These are phyloP conservation scores for Phoebastria nigripes DNA, from an alignment of 2,797 vertebrate species.

Conservation along the genomic window DNA sequence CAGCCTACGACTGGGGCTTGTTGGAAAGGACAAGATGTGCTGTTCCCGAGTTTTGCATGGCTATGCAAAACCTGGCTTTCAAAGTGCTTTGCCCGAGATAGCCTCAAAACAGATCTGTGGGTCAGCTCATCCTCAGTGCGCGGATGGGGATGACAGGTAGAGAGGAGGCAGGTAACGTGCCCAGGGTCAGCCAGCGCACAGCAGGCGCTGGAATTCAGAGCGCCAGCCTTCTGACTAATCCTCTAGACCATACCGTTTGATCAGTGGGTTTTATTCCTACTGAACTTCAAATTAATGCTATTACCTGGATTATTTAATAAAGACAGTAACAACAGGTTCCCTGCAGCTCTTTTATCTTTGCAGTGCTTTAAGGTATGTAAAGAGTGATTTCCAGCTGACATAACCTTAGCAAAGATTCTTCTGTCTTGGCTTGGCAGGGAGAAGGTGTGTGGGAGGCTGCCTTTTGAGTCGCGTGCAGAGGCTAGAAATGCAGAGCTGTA, in stretches of 20 bases:
- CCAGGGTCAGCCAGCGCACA: background rate
- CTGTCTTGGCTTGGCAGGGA: background rate
- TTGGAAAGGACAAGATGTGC: background rate
- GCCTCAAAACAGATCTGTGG: background rate
- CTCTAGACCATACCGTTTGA: background rate
- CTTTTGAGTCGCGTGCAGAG: background rate
- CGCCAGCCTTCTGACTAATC: background rate
- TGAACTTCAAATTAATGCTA: constrained; percentile 42
- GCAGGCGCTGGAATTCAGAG: background rate
- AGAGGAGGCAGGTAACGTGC: background rate
- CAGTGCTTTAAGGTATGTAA: constrained; percentile 9
- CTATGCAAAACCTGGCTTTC: background rate
- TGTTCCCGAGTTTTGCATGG: background rate
- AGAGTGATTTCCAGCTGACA: constrained; percentile 47
- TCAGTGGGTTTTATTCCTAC: background rate
- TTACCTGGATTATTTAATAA: constrained; percentile 58
- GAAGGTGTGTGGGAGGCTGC: background rate
- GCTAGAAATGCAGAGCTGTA: constrained; percentile 5
- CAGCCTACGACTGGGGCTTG: background rate
- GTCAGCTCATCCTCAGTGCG: background rate
- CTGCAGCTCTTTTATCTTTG: constrained; percentile 11
- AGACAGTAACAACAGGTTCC: constrained; percentile 33
- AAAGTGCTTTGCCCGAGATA: background rate
- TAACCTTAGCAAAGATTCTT: constrained; percentile 14
- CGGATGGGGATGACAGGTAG: background rate